These are phyloP conservation scores for Lacerta bilineata DNA, from an alignment of 2,797 vertebrate genomes.

Conservation along the genomic window DNA sequence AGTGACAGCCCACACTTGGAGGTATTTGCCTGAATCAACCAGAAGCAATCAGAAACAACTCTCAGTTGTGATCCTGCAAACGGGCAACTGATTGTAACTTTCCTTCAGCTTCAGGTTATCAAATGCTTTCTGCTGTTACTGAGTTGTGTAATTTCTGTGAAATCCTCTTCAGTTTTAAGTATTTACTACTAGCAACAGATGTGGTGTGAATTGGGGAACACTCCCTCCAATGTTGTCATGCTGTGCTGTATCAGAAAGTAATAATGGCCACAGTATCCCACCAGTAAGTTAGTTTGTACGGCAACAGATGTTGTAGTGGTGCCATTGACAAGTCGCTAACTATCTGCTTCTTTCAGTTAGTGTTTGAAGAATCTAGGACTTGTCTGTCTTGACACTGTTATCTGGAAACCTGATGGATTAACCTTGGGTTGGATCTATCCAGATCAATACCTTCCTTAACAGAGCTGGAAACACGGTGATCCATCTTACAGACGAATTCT, in stretches of 20 bases:
- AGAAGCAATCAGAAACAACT: background rate
- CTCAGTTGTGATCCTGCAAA: background rate
- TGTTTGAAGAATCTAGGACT: conserved; percentile 51
- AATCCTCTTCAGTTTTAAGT: background rate
- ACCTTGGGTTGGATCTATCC: conserved; percentile 62
- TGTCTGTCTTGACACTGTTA: conserved; percentile 57
- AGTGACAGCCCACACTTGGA: background rate
- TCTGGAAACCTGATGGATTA: conserved; percentile 63
- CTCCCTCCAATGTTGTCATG: conserved; percentile 31
- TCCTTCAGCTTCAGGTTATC: background rate
- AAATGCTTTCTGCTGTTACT: background rate
- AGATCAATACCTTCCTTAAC: conserved; percentile 53
- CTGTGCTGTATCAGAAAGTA: conserved; percentile 33
- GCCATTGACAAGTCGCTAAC: conserved; percentile 6
- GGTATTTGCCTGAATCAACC: background rate
- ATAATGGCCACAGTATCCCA: conserved; percentile 24
- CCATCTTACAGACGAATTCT: conserved; percentile 48
- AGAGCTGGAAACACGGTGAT: conserved; percentile 43
- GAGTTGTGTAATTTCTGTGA: background rate
- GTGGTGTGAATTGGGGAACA: conserved; percentile 31
- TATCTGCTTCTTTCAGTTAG: conserved; percentile 47
- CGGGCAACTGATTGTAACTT: background rate
- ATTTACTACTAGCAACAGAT: conserved; percentile 9
- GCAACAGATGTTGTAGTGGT: background rate
- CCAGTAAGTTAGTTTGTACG: conserved; percentile 42